Conservation (phyloP, 1,140 invertebrate genomes). For the Psilanteris sp. region DNA sequence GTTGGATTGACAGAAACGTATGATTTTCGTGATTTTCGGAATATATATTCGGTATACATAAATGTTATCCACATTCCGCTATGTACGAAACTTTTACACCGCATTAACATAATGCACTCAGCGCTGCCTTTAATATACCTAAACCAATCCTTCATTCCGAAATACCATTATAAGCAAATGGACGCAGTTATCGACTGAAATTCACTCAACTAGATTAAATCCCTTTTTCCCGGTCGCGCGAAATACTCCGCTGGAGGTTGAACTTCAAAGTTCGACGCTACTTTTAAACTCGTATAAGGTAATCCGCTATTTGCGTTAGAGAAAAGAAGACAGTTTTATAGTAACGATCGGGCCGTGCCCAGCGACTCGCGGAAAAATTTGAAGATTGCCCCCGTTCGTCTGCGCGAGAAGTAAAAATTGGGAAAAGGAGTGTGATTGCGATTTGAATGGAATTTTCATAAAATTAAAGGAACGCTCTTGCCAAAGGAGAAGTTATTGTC, state of each 20-base stretch:
- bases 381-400: no score
- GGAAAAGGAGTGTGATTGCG: no score
- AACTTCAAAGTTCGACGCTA: constrained; percentile 2
- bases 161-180: constrained; percentile 17
- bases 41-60: neutral
- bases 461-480: no score
- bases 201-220: constrained; percentile 46
- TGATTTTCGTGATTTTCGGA: constrained; percentile 15
- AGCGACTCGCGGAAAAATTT: no score
- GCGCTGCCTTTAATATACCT: constrained; percentile 10
- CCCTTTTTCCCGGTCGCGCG: constrained; percentile 7
- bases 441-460: no score
- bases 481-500: no score
- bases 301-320: neutral
- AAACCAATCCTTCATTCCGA: constrained; percentile 22
- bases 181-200: constrained; percentile 27
- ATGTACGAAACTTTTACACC: constrained; percentile 13
- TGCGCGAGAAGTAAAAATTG: no score
- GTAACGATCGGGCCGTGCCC: no score
- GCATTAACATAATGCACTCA: constrained; percentile 21
- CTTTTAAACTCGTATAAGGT: constrained; percentile 11
- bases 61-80: constrained; percentile 5
- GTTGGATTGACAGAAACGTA: constrained; percentile 6
- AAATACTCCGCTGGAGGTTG: neutral
- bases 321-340: no score